A percentile compares a stretch with the other conserved stretches of the same genome.
Conservation (phyloP, 2,888 invertebrate genomes). For the Folsomia manolachei region DNA sequence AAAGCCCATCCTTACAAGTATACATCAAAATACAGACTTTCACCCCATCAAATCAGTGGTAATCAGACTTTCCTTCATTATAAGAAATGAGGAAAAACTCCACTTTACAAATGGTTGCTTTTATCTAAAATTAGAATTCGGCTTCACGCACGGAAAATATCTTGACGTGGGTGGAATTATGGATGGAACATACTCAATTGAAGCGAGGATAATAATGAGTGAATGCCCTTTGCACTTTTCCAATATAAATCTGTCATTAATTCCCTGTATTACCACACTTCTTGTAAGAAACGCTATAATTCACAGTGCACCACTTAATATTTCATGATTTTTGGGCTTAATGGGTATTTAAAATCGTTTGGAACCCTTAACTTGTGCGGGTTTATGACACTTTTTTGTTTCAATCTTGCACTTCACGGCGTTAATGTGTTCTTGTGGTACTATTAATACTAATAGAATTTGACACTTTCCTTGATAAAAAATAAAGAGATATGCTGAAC, state of each 20-base stretch:
- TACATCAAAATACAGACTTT: too few relatives aligned
- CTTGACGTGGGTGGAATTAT: background rate
- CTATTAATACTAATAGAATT: background rate
- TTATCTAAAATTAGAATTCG: background rate
- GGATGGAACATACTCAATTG: too few relatives aligned
- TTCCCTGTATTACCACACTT: too few relatives aligned
- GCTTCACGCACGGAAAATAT: background rate
- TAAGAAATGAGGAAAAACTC: background rate
- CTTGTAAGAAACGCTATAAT: too few relatives aligned
- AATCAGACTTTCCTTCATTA: background rate
- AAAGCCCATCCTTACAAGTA: background rate
- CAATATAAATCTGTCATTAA: background rate
- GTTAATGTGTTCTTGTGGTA: background rate
- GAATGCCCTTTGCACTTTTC: too few relatives aligned
- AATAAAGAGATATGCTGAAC: too few relatives aligned
- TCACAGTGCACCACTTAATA: too few relatives aligned
- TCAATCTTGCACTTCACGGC: too few relatives aligned
- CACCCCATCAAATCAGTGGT: background rate
- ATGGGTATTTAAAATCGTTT: too few relatives aligned
- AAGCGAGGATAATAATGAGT: too few relatives aligned
- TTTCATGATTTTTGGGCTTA: too few relatives aligned
- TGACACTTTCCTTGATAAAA: background rate
- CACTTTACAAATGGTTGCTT: background rate
- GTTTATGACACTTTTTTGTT: background rate
- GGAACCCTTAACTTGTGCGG: too few relatives aligned